A percentile compares a stretch with the other conserved stretches of the same genome.
Conservation (phyloP, 2,888 invertebrate genomes). For the Amiota minor region DNA sequence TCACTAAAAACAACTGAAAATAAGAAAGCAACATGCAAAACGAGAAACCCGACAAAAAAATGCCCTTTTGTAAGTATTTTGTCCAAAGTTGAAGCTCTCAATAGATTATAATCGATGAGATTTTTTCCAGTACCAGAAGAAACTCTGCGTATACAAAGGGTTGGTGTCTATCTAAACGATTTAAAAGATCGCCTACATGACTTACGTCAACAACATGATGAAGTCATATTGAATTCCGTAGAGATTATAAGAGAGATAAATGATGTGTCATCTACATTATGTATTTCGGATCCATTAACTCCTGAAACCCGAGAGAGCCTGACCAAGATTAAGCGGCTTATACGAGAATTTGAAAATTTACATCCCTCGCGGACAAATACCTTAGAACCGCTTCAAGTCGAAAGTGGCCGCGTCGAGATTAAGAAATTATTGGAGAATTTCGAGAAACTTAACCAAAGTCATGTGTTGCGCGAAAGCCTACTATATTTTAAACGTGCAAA, state of each 20-base stretch:
- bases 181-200: conserved; percentile 54
- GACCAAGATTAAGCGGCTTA: conserved; percentile 56
- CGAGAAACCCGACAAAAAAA: neutral
- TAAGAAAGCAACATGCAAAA: neutral
- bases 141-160: conserved; percentile 46
- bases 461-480: conserved; percentile 55
- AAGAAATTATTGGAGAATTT: conserved; percentile 52
- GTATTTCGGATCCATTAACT: conserved; percentile 15
- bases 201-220: conserved; percentile 51
- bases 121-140: neutral
- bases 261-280: conserved; percentile 52
- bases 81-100: neutral
- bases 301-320: conserved; percentile 31
- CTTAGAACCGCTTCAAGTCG: conserved; percentile 15
- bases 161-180: conserved; percentile 55
- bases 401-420: conserved; percentile 36
- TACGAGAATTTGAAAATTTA: conserved; percentile 56
- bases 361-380: conserved; percentile 27
- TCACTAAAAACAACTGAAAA: too few relatives aligned
- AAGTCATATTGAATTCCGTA: conserved; percentile 53
- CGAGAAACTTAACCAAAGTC: conserved; percentile 55
- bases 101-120: neutral
- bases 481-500: conserved; percentile 55
- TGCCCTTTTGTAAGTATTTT: conserved; percentile 6
- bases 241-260: conserved; percentile 58